phyloP scores from a whole-genome alignment of 1,140 invertebrate genomes.

The Danaus melanippus region DNA sequence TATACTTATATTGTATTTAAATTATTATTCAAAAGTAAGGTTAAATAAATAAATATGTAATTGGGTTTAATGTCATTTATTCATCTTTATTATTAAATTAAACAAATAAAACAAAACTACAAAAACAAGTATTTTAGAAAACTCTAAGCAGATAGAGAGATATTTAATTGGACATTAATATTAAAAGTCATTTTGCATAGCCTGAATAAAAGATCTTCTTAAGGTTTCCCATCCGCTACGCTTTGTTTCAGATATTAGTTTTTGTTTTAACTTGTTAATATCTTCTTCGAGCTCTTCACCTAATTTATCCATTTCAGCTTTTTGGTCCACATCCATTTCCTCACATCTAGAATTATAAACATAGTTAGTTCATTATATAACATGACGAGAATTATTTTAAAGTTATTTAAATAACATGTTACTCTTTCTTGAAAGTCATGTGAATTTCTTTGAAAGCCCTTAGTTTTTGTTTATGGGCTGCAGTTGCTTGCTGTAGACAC shows the following conservation, averaged over 20 bases:
- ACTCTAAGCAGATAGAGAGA: neutral
- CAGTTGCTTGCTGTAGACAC: conserved; percentile 46
- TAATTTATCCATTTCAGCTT: conserved; percentile 39
- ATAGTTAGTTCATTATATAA: neutral
- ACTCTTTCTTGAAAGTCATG: conserved; percentile 47
- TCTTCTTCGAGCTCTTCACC: conserved; percentile 44
- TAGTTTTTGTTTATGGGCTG: conserved; percentile 47
- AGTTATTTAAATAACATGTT: conserved; percentile 14
- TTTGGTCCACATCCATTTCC: conserved; percentile 39
- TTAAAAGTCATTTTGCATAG: conserved; percentile 52
- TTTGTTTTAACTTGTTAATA: conserved; percentile 45
- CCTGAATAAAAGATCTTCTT: conserved; percentile 41
- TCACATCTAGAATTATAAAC: conserved; percentile 35
- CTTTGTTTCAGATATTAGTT: conserved; percentile 50
- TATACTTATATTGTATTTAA: too few species aligned
- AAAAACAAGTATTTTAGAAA: neutral
- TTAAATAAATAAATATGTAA: too few species aligned
- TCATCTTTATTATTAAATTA: neutral
- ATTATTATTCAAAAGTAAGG: too few species aligned
- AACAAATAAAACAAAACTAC: neutral
- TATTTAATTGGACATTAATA: conserved; percentile 13
- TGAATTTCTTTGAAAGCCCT: conserved; percentile 45
- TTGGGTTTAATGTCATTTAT: too few species aligned
- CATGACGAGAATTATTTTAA: conserved; percentile 9
- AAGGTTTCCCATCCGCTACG: conserved; percentile 42